Conservation (phyloP, 2,113 vertebrate species). For the Myotis davidii region DNA sequence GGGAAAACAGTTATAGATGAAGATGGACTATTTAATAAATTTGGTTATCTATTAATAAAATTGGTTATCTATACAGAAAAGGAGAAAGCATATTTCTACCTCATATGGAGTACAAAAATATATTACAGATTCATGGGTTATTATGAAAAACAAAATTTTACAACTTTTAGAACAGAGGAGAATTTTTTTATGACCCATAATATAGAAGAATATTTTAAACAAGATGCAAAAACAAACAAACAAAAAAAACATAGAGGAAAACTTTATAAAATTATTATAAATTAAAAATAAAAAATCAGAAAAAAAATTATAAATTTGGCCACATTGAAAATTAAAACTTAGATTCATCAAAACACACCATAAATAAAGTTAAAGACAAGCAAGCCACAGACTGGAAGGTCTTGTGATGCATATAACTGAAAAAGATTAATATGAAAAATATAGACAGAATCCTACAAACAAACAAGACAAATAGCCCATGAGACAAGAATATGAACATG, state of each 20-base stretch:
- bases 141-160: background rate
- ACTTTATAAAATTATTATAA: background rate
- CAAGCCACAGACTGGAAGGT: background rate
- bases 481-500: background rate
- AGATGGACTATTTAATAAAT: background rate
- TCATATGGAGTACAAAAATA: background rate
- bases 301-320: background rate
- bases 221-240: background rate
- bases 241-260: background rate
- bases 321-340: conserved; percentile 9
- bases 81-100: background rate
- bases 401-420: background rate
- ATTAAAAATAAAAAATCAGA: background rate
- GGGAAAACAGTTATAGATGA: background rate
- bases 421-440: background rate
- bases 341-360: background rate
- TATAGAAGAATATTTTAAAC: background rate
- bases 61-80: background rate
- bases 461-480: background rate
- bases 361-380: background rate
- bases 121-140: background rate
- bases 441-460: background rate
- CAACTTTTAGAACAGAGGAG: background rate
- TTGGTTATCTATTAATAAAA: background rate
- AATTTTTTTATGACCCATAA: conserved; percentile 1